Evolutionary conservation across 2,888 invertebrate genomes (phyloP), one percentile per base, ranked within the genome.

Genomic region (Aleiodes leptofemur): DNA sequence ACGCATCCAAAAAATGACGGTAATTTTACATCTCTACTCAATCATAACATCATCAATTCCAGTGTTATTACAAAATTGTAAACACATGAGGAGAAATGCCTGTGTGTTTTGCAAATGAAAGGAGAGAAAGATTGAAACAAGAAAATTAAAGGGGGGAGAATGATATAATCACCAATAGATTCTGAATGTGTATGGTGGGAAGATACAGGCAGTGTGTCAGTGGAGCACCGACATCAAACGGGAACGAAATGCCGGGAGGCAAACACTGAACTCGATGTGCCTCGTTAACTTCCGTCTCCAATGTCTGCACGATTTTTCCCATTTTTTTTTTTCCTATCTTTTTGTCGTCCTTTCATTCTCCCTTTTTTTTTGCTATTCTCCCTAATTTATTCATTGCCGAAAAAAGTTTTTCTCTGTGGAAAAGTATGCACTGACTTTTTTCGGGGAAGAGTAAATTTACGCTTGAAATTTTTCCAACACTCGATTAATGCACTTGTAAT

Each of bases 221-320:
- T 68, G 11, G 68, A 68, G 14, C 68, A 31, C 68, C 31, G 51
- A 68, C 68, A 68, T 68, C 68, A 68, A 68, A 68, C 51, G 68
- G 51, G 68, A 68, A 68, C 68, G 31, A 68, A 51, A 51, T 68
- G 68, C 51, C 31, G 14, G 51, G 51, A 68, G 50, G 50, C 51
- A 34, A 68, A 66, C 31, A 50, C 11, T 66, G 50, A 66, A 68
- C 51, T 51, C 68, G 51, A 51, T 51, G 50, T n/a, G 68, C 51
- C 51, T 34, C 51, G 68, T 68, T 68, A 51, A 29, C 51, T 68
- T 68, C 51, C 23, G 50, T 68, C 53, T 68, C 68, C 14, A 68
- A 68, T 68, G 68, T 68, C 68, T 51, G 34, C n/a, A 68, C 31
- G n/a, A 68, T 16, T 53, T 53, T 53, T 9, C 16, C 9, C 14